These are phyloP conservation scores for Drosophila lutescens DNA, from an alignment of 2,888 invertebrate species.

Conservation along the genomic window DNA sequence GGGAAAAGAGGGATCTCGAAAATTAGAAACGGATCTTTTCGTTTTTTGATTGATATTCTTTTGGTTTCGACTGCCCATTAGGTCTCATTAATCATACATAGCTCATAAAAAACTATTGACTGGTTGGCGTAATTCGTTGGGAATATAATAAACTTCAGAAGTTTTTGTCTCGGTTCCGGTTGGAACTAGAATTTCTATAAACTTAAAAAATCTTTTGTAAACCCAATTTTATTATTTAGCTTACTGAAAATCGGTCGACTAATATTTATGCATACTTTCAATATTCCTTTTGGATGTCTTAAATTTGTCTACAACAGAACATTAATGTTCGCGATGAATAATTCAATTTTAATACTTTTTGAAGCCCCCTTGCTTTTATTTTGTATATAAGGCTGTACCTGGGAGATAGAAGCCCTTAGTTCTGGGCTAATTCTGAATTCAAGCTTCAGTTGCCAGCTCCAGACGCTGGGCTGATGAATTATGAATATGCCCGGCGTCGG, in stretches of 20 bases:
- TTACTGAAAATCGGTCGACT: no score
- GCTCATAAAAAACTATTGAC: constrained; percentile 25
- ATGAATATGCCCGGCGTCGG: constrained; percentile 36
- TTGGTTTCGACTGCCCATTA: constrained; percentile 15
- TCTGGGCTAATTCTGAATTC: neutral
- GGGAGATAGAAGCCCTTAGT: neutral
- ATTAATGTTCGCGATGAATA: no score
- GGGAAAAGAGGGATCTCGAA: neutral
- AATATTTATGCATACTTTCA: neutral
- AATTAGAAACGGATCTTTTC: constrained; percentile 19
- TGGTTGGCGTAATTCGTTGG: neutral
- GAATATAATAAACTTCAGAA: constrained; percentile 1
- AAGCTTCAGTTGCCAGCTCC: constrained; percentile 7
- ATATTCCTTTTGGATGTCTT: neutral
- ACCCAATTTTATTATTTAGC: no score
- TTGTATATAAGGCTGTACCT: neutral
- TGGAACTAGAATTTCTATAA: neutral
- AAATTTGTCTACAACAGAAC: neutral
- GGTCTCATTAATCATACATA: constrained; percentile 52
- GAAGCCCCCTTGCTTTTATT: neutral
- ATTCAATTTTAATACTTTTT: neutral
- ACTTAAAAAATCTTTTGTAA: neutral
- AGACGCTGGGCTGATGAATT: constrained; percentile 41
- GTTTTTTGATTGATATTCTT: constrained; percentile 13
- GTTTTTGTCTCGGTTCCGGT: neutral